phyloP scores from a whole-genome alignment of 1,140 invertebrate species.

The Drosophila tristis region DNA sequence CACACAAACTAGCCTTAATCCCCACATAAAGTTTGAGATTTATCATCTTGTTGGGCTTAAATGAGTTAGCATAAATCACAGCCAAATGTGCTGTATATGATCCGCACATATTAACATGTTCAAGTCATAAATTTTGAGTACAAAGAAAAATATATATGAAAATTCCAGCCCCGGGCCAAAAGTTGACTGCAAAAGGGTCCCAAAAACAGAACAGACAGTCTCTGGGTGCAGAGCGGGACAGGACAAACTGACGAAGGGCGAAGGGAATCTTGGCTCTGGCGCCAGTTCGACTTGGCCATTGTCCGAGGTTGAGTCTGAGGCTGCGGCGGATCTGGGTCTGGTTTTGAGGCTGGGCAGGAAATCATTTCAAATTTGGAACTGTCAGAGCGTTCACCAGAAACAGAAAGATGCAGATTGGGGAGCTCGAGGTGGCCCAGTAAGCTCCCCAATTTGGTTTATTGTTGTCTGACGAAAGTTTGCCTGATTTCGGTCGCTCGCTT shows the following conservation, averaged over 20 bases:
- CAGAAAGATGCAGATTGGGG: no score
- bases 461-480: slow-evolving; percentile 26
- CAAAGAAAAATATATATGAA: slow-evolving; percentile 46
- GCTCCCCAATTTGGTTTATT: slow-evolving; percentile 46
- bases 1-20: slow-evolving; percentile 25
- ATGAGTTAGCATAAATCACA: slow-evolving; percentile 69
- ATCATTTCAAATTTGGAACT: slow-evolving; percentile 37
- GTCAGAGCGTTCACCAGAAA: not conserved
- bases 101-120: slow-evolving; percentile 66
- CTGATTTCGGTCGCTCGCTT: not conserved
- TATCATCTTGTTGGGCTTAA: slow-evolving; percentile 45
- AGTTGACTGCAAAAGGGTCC: slow-evolving; percentile 12
- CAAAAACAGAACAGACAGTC: slow-evolving; percentile 15
- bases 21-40: slow-evolving; percentile 39
- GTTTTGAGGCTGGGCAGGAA: slow-evolving; percentile 5
- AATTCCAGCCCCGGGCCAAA: slow-evolving; percentile 34
- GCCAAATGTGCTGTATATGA: slow-evolving; percentile 46
- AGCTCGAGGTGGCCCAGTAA: not conserved
- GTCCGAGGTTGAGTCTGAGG: no score
- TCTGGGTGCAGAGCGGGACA: not conserved
- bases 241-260: not conserved
- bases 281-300: slow-evolving; percentile 17
- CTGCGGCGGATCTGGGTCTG: no score
- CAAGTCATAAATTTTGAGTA: slow-evolving; percentile 57
- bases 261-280: slow-evolving; percentile 6